Conservation (phyloP, 64 coral and sea anemone species). For the Hydrozoanthus tunicans region DNA sequence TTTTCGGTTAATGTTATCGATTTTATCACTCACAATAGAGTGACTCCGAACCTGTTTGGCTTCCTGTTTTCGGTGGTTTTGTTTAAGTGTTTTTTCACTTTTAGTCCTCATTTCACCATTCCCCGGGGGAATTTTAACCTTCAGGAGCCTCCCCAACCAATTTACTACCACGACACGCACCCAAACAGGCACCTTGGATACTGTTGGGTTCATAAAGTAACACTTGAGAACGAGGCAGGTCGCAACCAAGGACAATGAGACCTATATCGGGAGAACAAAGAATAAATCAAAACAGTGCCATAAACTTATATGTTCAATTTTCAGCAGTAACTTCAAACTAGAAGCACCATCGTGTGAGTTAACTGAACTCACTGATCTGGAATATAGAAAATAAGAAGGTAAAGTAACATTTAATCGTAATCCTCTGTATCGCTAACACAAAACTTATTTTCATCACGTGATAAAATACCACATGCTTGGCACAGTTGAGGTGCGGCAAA, state of each 20-base stretch:
- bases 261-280: not conserved
- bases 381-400: too few relatives aligned
- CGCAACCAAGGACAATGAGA: slow-evolving; percentile 38
- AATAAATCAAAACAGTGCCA: not conserved
- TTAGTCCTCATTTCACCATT: not conserved
- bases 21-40: slow-evolving; percentile 44
- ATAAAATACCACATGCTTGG: too few relatives aligned
- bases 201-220: slow-evolving; percentile 50
- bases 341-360: too few relatives aligned
- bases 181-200: slow-evolving; percentile 11
- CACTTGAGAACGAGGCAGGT: slow-evolving; percentile 62
- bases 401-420: too few relatives aligned
- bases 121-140: slow-evolving; percentile 2
- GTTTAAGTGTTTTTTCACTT: slow-evolving; percentile 10
- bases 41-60: not conserved
- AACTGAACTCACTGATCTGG: too few relatives aligned
- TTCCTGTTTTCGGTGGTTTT: not conserved
- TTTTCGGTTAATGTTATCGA: slow-evolving; percentile 31
- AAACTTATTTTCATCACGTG: too few relatives aligned
- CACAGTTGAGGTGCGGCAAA: too few relatives aligned
- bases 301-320: not conserved
- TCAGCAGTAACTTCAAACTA: not conserved
- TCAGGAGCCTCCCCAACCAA: slow-evolving; percentile 21
- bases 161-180: slow-evolving; percentile 29
- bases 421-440: too few relatives aligned